Evolutionary conservation across 1,140 invertebrate genomes (phyloP), one percentile per base, ranked within the genome.

Genomic region (Macrosteles quadrilineatus): DNA sequence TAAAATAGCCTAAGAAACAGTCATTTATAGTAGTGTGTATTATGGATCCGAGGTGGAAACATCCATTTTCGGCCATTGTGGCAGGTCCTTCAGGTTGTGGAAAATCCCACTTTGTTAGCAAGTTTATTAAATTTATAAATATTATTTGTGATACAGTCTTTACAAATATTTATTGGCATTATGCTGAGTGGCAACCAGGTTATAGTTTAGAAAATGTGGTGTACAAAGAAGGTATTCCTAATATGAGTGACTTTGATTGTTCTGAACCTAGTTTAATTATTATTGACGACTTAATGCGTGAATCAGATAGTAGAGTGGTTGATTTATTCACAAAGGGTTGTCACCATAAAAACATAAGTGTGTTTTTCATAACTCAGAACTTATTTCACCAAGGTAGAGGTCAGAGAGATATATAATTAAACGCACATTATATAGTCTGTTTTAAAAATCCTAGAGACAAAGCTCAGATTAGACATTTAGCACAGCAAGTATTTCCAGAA

Each of bases 401-500:
- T n/a, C n/a, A n/a, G n/a, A n/a, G n/a, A n/a, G n/a, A n/a, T n/a
- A n/a, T n/a, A n/a, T n/a, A n/a, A n/a, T n/a, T n/a, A n/a, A n/a
- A n/a, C n/a, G n/a, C n/a, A n/a, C n/a, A n/a, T n/a, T n/a, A n/a
- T n/a, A n/a, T n/a, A n/a, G n/a, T n/a, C n/a, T n/a, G n/a, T n/a
- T n/a, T n/a, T n/a, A n/a, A n/a, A n/a, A n/a, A n/a, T n/a, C n/a
- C n/a, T n/a, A n/a, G n/a, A n/a, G 50, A 55, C 19, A 55, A 55
- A 23, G 50, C 50, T 55, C 50, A 55, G 19, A 55, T 55, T 12
- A 14, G 50, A 55, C 50, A 55, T 55, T 55, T 55, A 55, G 50
- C 50, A 6, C 50, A 55, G 23, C 14, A n/a, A n/a, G n/a, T n/a
- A n/a, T n/a, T n/a, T n/a, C n/a, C n/a, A n/a, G n/a, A n/a, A n/a